These are phyloP conservation scores for Acrobasis consociella DNA, from an alignment of 2,888 invertebrate genomes.

Conservation along the genomic window DNA sequence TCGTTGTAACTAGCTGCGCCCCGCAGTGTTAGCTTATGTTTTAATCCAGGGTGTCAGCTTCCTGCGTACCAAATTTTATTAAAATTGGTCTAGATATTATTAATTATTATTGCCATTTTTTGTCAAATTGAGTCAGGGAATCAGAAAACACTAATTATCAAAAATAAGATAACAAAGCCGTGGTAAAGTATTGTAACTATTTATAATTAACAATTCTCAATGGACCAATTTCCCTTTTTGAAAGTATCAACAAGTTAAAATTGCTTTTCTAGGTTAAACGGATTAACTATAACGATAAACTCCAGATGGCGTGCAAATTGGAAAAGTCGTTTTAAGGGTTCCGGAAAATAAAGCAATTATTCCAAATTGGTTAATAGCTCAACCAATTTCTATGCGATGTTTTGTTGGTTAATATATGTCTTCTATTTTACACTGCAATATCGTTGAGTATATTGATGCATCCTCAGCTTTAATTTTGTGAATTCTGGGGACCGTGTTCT, in stretches of 20 bases:
- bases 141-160: too few species aligned
- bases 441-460: too few species aligned
- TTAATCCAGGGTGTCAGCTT: too few species aligned
- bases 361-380: background rate
- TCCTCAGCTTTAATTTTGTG: too few species aligned
- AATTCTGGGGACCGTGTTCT: too few species aligned
- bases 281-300: slow-evolving; percentile 10
- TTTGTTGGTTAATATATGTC: background rate
- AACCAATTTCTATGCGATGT: background rate
- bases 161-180: too few species aligned
- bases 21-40: too few species aligned
- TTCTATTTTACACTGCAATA: background rate
- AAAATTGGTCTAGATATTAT: too few species aligned
- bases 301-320: slow-evolving; percentile 5
- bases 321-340: background rate
- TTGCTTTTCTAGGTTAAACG: slow-evolving; percentile 11
- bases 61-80: too few species aligned
- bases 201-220: background rate
- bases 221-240: background rate
- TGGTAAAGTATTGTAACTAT: background rate
- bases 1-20: too few species aligned
- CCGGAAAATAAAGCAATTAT: slow-evolving; percentile 16
- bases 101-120: too few species aligned
- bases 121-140: too few species aligned
- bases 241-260: slow-evolving; percentile 9